phyloP scores from a whole-genome alignment of 2,113 vertebrate genomes.

The Piaya cayana region DNA sequence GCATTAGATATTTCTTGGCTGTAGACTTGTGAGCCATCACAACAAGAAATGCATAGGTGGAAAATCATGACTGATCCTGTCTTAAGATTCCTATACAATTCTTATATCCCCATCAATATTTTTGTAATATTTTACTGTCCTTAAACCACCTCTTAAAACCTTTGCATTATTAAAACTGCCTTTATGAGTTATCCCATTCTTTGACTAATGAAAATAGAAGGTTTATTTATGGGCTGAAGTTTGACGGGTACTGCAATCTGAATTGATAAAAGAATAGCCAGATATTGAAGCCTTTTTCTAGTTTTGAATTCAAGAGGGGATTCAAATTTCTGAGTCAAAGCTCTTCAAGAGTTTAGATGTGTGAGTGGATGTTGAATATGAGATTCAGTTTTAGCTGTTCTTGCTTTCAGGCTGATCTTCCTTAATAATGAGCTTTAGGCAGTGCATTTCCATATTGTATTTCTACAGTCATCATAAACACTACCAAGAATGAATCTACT shows the following conservation, averaged over 20 bases:
- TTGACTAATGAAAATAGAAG: background rate
- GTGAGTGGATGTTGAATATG: background rate
- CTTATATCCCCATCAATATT: background rate
- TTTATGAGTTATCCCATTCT: background rate
- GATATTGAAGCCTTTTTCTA: background rate
- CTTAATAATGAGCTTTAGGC: background rate
- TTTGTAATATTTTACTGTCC: background rate
- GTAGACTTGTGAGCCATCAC: background rate
- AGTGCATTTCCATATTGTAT: background rate
- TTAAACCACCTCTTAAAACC: background rate
- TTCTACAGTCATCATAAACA: background rate
- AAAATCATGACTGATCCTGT: background rate
- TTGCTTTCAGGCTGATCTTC: background rate
- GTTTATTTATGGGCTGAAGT: background rate
- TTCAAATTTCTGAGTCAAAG: background rate
- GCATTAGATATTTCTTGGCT: background rate
- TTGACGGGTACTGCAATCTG: background rate
- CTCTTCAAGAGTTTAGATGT: background rate
- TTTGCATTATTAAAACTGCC: background rate
- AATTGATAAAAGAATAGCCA: slow-evolving; percentile 1
- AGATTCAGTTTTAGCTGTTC: background rate
- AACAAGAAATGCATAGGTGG: background rate
- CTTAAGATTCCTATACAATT: background rate
- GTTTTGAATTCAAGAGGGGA: background rate
- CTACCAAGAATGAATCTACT: slow-evolving; percentile 57